phyloP scores from a whole-genome alignment of 53 echinoderm and acorn worm species.

The Pentamera pediparva region DNA sequence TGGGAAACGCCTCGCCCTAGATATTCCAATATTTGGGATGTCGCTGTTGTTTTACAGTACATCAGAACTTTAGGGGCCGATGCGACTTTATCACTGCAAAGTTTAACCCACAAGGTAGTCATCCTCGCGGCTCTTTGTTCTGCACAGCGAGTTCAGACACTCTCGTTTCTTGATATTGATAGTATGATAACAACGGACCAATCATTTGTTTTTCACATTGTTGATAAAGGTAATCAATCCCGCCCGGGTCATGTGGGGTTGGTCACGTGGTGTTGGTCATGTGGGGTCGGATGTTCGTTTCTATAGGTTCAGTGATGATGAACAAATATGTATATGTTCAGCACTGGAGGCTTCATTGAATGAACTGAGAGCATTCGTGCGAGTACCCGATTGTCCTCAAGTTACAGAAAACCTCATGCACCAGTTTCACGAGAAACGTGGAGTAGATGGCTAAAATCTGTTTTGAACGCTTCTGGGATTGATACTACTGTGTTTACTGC shows the following conservation, averaged over 20 bases:
- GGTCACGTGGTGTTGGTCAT: too few relatives aligned
- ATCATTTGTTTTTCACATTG: neutral
- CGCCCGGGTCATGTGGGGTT: constrained; percentile 11
- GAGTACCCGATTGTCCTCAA: neutral
- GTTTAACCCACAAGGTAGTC: neutral
- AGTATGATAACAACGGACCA: neutral
- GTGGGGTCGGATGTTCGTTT: neutral
- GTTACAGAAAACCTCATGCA: neutral
- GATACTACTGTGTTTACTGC: neutral
- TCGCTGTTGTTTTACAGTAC: constrained; percentile 8
- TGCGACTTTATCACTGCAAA: neutral
- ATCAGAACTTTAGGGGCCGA: constrained; percentile 15
- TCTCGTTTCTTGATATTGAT: neutral
- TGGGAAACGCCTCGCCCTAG: constrained; percentile 18
- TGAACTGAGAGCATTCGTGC: neutral
- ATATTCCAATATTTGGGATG: constrained; percentile 39
- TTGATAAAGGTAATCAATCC: constrained; percentile 2
- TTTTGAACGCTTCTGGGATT: neutral
- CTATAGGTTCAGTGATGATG: neutral
- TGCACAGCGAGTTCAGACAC: neutral
- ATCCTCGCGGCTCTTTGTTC: neutral
- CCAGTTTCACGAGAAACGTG: neutral
- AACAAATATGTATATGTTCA: neutral
- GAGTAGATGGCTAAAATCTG: neutral
- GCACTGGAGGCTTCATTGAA: neutral